Percentiles rank a stretch among this genome's conserved stretches.
phyloP scores from a whole-genome alignment of 2,113 vertebrate species.

The Damaliscus lunatus region DNA sequence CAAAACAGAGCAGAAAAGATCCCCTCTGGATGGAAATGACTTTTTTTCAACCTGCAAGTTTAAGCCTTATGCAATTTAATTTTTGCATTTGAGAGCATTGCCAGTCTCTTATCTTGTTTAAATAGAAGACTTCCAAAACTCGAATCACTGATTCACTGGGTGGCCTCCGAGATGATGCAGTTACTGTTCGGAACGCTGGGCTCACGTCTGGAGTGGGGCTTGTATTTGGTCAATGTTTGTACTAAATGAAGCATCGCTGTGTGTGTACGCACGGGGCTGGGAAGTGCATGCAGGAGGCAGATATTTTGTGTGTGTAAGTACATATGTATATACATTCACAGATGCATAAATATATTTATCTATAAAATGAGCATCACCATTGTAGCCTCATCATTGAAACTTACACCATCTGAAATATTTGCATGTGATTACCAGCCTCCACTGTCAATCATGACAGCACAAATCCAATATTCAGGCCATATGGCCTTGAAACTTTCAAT shows the following conservation, averaged over 20 bases:
- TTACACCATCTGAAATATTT: slow-evolving; percentile 74
- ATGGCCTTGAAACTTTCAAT: slow-evolving; percentile 80
- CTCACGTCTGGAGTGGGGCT: neutral
- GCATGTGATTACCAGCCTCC: slow-evolving; percentile 70
- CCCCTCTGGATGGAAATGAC: neutral
- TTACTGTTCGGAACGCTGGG: slow-evolving; percentile 53
- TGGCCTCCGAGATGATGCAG: neutral
- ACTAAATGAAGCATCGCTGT: neutral
- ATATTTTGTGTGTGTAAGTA: neutral
- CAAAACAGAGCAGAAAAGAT: neutral
- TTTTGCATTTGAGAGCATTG: slow-evolving; percentile 41
- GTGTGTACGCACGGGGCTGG: neutral
- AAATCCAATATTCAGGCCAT: slow-evolving; percentile 80
- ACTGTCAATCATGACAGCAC: slow-evolving; percentile 74
- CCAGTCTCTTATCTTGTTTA: slow-evolving; percentile 41
- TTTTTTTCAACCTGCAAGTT: slow-evolving; percentile 1
- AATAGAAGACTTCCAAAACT: slow-evolving; percentile 58
- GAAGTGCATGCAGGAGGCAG: neutral
- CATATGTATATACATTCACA: neutral
- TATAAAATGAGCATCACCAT: neutral
- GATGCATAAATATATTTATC: slow-evolving; percentile 28
- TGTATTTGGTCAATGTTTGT: slow-evolving; percentile 17
- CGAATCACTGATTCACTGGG: neutral
- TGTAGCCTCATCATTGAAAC: slow-evolving; percentile 45
- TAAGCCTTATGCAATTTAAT: neutral